phyloP scores from a whole-genome alignment of 2,888 invertebrate genomes.

The Octodonta nipae region DNA sequence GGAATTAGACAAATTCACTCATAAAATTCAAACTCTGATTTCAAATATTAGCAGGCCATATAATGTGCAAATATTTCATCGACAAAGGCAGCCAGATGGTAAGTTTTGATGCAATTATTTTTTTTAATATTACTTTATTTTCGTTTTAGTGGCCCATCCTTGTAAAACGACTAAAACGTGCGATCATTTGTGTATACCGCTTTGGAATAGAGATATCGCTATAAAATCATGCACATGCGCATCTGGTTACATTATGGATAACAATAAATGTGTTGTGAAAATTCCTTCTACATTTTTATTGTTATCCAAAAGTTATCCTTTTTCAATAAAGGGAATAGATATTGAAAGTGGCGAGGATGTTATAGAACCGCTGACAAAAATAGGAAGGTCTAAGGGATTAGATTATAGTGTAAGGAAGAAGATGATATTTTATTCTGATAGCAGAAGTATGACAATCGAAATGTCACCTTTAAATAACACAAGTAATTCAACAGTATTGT shows the following conservation, averaged over 20 bases:
- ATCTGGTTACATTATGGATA: conserved; percentile 52
- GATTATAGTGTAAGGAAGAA: conserved; percentile 50
- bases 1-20: conserved; percentile 45
- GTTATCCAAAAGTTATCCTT: conserved; percentile 51
- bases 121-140: not conserved
- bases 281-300: conserved; percentile 51
- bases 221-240: conserved; percentile 57
- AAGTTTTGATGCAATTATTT: conserved; percentile 21
- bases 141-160: conserved; percentile 49
- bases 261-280: conserved; percentile 45
- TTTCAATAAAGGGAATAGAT: conserved; percentile 56
- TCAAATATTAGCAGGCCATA: conserved; percentile 46
- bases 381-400: conserved; percentile 50
- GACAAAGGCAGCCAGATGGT: conserved; percentile 63
- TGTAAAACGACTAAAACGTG: conserved; percentile 57
- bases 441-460: conserved; percentile 32
- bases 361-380: conserved; percentile 55
- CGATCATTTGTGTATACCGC: conserved; percentile 62
- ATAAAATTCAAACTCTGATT: conserved; percentile 25
- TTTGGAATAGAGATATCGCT: conserved; percentile 42
- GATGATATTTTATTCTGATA: conserved; percentile 38
- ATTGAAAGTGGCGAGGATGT: conserved; percentile 39
- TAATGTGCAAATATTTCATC: conserved; percentile 60
- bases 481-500: conserved; percentile 36
- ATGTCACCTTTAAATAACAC: conserved; percentile 17